Evolutionary conservation across 2,888 invertebrate genomes (phyloP).

Genomic region (Allolobophora icterica): DNA sequence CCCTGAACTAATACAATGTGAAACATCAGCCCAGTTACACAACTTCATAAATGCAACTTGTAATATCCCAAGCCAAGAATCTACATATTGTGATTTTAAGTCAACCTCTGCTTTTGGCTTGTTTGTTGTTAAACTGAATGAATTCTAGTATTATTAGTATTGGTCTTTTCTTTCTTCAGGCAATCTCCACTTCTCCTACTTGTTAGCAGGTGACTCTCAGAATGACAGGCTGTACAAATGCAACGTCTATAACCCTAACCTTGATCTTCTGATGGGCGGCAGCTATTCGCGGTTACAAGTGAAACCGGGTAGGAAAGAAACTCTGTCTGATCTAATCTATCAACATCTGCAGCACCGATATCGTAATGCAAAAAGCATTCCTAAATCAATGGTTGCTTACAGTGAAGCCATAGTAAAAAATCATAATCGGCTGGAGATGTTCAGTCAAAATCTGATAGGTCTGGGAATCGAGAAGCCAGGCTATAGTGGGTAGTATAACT

Average conservation of each 20-base stretch:
- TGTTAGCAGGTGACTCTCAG: slow-evolving; percentile 29
- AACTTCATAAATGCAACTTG: no score
- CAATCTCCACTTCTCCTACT: slow-evolving; percentile 41
- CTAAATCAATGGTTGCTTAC: not conserved
- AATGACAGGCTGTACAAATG: slow-evolving; percentile 44
- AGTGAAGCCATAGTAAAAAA: not conserved
- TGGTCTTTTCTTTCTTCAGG: slow-evolving; percentile 37
- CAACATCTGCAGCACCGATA: not conserved
- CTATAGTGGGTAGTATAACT: not conserved
- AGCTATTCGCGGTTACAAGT: slow-evolving; percentile 34
- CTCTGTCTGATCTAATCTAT: not conserved
- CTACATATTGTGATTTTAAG: no score
- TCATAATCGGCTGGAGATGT: not conserved
- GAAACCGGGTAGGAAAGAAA: not conserved
- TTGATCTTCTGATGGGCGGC: slow-evolving; percentile 42
- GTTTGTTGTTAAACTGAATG: not conserved
- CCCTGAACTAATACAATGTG: not conserved
- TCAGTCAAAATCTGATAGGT: not conserved
- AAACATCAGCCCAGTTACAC: no score
- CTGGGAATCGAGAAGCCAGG: not conserved
- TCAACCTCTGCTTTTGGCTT: no score
- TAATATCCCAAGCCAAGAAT: no score
- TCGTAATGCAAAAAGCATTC: not conserved
- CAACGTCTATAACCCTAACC: slow-evolving; percentile 42
- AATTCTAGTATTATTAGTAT: no score